Evolutionary conservation across 2,113 vertebrate species (phyloP).

Genomic region (Heptranchias perlo): DNA sequence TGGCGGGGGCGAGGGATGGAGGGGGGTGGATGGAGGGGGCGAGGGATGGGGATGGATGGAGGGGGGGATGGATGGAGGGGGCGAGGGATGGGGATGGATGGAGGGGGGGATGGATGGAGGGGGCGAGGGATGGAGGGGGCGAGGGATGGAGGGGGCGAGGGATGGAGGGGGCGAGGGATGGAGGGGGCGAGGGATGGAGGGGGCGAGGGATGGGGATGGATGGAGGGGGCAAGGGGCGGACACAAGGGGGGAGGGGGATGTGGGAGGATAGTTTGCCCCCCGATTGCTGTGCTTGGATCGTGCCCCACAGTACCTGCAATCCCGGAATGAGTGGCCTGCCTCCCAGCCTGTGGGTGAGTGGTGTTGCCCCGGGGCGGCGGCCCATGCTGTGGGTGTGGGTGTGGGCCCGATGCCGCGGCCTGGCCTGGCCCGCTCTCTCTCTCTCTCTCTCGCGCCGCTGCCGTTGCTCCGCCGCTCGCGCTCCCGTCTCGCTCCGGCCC

Average conservation of each 20-base stretch:
- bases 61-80: neutral
- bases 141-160: no score
- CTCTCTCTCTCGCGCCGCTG: neutral
- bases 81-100: no score
- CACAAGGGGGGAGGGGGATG: neutral
- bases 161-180: neutral
- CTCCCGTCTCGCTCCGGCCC: neutral
- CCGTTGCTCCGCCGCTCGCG: neutral
- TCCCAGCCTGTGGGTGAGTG: no score
- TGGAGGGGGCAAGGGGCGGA: neutral
- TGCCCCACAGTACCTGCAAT: neutral
- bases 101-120: neutral
- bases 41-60: neutral
- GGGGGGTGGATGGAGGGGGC: no score
- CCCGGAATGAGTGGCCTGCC: neutral
- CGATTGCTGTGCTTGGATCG: no score
- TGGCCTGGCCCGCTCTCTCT: neutral
- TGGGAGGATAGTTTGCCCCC: neutral
- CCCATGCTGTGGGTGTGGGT: neutral
- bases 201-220: neutral
- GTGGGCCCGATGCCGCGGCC: neutral
- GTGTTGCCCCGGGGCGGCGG: no score
- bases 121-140: no score
- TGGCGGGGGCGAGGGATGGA: no score
- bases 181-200: neutral